These are phyloP conservation scores for Colletes gigas DNA, from an alignment of 1,140 invertebrate species.

Conservation along the genomic window DNA sequence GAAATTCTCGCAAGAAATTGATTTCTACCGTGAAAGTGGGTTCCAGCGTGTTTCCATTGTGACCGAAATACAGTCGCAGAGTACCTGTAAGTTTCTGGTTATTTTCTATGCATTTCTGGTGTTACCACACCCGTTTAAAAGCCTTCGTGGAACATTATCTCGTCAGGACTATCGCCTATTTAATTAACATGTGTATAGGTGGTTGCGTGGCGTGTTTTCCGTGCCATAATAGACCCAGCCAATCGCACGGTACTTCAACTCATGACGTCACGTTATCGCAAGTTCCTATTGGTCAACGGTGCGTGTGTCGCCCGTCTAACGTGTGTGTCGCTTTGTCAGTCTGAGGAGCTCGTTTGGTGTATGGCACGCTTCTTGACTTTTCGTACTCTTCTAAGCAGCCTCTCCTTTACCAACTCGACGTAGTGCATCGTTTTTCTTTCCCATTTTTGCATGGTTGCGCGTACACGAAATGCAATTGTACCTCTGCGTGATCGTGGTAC, in stretches of 20 bases:
- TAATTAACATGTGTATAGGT: conserved; percentile 75
- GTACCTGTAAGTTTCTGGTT: conserved; percentile 38
- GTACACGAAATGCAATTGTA: conserved; percentile 46
- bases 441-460: conserved; percentile 41
- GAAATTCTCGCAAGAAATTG: conserved; percentile 52
- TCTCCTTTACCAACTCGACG: conserved; percentile 8
- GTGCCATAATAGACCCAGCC: conserved; percentile 73
- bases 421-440: conserved; percentile 28
- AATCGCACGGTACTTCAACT: conserved; percentile 64
- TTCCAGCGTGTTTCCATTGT: conserved; percentile 61
- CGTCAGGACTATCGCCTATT: conserved; percentile 67
- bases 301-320: conserved; percentile 63
- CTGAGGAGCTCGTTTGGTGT: conserved; percentile 56
- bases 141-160: conserved; percentile 56
- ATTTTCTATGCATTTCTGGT: conserved; percentile 28
- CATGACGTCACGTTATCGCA: conserved; percentile 67
- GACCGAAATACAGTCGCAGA: conserved; percentile 29
- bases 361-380: conserved; percentile 58
- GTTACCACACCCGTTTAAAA: conserved; percentile 63
- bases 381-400: conserved; percentile 21
- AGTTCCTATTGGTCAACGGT: conserved; percentile 64
- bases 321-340: conserved; percentile 70
- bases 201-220: conserved; percentile 79
- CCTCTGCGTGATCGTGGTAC: conserved; percentile 35
- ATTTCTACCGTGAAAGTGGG: conserved; percentile 65